phyloP scores from a whole-genome alignment of 2,113 vertebrate species.

The Nibea coibor region DNA sequence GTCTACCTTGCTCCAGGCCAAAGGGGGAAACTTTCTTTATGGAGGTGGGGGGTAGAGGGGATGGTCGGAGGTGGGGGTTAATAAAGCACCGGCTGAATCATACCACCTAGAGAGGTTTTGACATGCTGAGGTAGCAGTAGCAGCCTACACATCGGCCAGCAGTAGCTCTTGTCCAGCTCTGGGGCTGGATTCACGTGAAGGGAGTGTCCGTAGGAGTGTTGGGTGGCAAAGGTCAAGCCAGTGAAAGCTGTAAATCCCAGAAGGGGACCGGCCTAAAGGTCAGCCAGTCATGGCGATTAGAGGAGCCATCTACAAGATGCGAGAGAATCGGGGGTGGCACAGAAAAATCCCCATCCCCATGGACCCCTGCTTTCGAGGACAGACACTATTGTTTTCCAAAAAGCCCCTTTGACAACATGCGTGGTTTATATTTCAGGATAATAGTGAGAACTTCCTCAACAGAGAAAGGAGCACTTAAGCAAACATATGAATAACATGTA shows the following conservation, averaged over 20 bases:
- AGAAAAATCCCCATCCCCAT: constrained; percentile 40
- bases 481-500: constrained; percentile 53
- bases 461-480: constrained; percentile 53
- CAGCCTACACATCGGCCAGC: constrained; percentile 53
- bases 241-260: constrained; percentile 83
- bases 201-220: constrained; percentile 77
- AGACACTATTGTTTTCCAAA: constrained; percentile 77
- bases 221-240: constrained; percentile 75
- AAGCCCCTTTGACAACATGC: constrained; percentile 62
- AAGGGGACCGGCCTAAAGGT: constrained; percentile 78
- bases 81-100: constrained; percentile 76
- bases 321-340: constrained; percentile 75
- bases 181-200: constrained; percentile 64
- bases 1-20: constrained; percentile 77
- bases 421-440: constrained; percentile 71
- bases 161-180: constrained; percentile 60
- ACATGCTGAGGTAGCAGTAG: constrained; percentile 74
- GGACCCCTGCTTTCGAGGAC: constrained; percentile 51
- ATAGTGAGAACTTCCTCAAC: constrained; percentile 67
- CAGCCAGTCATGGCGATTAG: constrained; percentile 80
- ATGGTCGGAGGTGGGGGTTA: constrained; percentile 68
- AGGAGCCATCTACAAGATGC: constrained; percentile 69
- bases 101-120: constrained; percentile 82
- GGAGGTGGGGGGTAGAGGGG: constrained; percentile 59
- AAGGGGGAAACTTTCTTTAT: constrained; percentile 75